Base-by-base conservation (phyloP, 2,113 vertebrate species). In the Lota lota region DNA sequence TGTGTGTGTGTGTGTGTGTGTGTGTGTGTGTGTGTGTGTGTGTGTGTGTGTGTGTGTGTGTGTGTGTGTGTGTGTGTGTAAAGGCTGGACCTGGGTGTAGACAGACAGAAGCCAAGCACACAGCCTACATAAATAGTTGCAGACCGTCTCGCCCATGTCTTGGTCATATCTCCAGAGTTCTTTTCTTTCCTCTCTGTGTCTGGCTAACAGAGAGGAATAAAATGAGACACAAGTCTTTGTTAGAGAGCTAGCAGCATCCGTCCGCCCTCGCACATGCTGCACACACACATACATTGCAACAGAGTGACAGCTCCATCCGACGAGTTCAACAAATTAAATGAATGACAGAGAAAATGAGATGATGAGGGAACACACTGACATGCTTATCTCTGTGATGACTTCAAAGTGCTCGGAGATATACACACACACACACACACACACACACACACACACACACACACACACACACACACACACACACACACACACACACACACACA, bases 371-470 rank as follows among this genome's bases (percentile, higher is more conserved):
- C 73, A 70, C 79, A 83, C 83, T 80, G 87, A 85, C 78, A 80
- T 66, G 56, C 77, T 88, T 89, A 88, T 89, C 83, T 79, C 73
- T 66, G 80, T 73, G 77, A 81, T 76, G 86, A 85, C 91, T 91
- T 90, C 87, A 88, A 91, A 91, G 89, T 79, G 77, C 78, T 73
- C 75, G 65, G 61, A 80, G 36, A 79, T 71, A 47, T 7, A 47
- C 40, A 47, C 40, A 47, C 40, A 47, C 40, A 47, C 40, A 47
- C 40, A 47, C 28, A 47, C 40, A 47, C 40, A 47, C 40, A 47
- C 40, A 47, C 40, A 47, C 40, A 47, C 40, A 47, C 40, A 47
- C 40, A 47, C 40, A 47, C 40, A 47, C 40, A 47, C 40, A 47
- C 40, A 47, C 40, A 47, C 40, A 47, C 40, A 47, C 40, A 47